phyloP scores from a whole-genome alignment of 2,113 vertebrate genomes.

The Peromyscus leucopus region DNA sequence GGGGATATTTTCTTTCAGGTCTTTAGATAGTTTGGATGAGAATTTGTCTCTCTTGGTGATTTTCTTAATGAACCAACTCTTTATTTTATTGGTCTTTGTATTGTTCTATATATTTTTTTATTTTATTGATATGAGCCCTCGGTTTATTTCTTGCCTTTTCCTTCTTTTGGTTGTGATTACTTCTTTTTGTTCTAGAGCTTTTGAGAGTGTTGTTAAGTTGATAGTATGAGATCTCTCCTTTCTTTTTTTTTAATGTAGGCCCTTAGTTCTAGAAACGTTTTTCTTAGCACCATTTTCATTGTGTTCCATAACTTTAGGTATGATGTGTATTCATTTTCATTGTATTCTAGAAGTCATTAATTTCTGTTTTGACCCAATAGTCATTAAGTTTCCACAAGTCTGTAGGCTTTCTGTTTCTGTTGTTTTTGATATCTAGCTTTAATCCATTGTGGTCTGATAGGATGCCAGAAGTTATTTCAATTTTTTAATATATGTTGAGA shows the following conservation, averaged over 20 bases:
- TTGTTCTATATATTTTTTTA: background rate
- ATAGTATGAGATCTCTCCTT: background rate
- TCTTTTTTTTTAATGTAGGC: background rate
- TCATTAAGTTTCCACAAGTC: background rate
- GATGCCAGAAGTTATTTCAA: background rate
- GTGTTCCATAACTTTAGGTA: background rate
- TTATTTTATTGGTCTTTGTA: background rate
- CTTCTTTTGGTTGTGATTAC: background rate
- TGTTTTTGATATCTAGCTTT: background rate
- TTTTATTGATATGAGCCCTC: background rate
- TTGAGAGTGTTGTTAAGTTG: background rate
- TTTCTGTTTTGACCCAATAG: background rate
- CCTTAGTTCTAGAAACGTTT: background rate
- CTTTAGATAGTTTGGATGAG: background rate
- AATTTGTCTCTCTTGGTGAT: background rate
- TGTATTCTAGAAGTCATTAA: background rate
- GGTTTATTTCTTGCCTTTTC: background rate
- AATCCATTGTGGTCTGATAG: background rate
- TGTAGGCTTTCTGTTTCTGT: background rate
- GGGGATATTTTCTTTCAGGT: background rate
- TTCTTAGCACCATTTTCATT: background rate
- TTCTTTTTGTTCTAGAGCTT: background rate
- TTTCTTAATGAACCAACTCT: background rate
- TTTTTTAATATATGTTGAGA: background rate
- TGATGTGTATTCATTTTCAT: background rate